These are phyloP conservation scores for Chymomyza amoena DNA, from an alignment of 2,888 invertebrate genomes.

Conservation along the genomic window DNA sequence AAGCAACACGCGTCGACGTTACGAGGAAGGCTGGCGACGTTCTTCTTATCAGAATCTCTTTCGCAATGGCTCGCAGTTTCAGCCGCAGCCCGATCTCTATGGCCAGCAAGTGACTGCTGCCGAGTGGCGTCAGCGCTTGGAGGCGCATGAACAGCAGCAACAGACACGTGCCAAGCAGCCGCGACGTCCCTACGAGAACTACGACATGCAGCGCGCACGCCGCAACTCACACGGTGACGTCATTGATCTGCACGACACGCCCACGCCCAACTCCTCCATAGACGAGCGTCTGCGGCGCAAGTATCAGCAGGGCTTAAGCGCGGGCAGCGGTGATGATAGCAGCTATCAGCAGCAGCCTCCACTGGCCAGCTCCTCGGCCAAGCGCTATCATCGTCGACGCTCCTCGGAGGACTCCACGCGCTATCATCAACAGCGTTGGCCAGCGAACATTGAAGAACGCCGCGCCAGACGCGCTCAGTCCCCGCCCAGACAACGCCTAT, in stretches of 20 bases:
- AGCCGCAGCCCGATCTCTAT: slow-evolving; percentile 84
- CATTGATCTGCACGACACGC: slow-evolving; percentile 41
- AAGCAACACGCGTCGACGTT: slow-evolving; percentile 82
- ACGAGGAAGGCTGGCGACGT: slow-evolving; percentile 85
- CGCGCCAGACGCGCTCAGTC: slow-evolving; percentile 62
- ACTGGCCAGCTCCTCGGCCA: slow-evolving; percentile 40
- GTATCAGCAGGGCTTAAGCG: slow-evolving; percentile 42
- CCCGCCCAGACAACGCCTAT: slow-evolving; percentile 46
- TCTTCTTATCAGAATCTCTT: slow-evolving; percentile 81
- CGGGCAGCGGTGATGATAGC: slow-evolving; percentile 65
- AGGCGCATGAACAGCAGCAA: slow-evolving; percentile 65
- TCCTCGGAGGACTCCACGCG: slow-evolving; percentile 75
- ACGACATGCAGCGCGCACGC: slow-evolving; percentile 62
- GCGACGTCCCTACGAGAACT: slow-evolving; percentile 55
- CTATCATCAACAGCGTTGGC: slow-evolving; percentile 72
- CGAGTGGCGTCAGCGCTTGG: slow-evolving; percentile 72
- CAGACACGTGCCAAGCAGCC: slow-evolving; percentile 29
- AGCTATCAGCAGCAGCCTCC: slow-evolving; percentile 51
- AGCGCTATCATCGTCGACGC: slow-evolving; percentile 74
- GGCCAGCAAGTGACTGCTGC: slow-evolving; percentile 80
- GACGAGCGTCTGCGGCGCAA: slow-evolving; percentile 69
- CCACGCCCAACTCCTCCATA: slow-evolving; percentile 68
- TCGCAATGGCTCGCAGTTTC: slow-evolving; percentile 80
- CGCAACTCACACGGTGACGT: slow-evolving; percentile 60
- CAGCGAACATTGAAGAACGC: slow-evolving; percentile 72